Evolutionary conservation across 92 coral and sea anemone species (phyloP).

Genomic region (Blastomussa wellsi): DNA sequence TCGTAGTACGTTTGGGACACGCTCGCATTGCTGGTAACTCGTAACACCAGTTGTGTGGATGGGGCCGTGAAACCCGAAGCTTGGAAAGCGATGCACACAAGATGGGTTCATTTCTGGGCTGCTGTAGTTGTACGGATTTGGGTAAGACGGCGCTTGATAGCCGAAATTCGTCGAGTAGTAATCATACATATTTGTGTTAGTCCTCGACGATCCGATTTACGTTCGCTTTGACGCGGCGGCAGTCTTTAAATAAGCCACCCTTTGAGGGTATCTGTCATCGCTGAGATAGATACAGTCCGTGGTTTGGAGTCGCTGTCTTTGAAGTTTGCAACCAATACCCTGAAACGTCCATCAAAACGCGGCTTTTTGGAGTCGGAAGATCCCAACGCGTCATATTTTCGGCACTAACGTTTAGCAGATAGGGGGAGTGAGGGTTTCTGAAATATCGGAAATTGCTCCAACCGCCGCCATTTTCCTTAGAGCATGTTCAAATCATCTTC

Average conservation of each 20-base stretch:
- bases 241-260: slow-evolving; percentile 62
- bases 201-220: slow-evolving; percentile 7
- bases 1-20: slow-evolving; percentile 23
- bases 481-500: not conserved
- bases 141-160: slow-evolving; percentile 47
- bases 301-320: slow-evolving; percentile 61
- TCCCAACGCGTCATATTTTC: slow-evolving; percentile 24
- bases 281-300: slow-evolving; percentile 41
- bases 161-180: slow-evolving; percentile 67
- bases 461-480: slow-evolving; percentile 41
- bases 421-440: slow-evolving; percentile 34
- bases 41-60: not conserved
- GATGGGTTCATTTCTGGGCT: slow-evolving; percentile 31
- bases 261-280: slow-evolving; percentile 55
- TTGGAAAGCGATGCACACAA: slow-evolving; percentile 11
- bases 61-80: slow-evolving; percentile 22
- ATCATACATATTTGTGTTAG: slow-evolving; percentile 67
- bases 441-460: slow-evolving; percentile 25
- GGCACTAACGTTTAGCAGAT: slow-evolving; percentile 47
- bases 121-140: slow-evolving; percentile 37
- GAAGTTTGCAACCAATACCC: slow-evolving; percentile 55
- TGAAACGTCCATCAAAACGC: slow-evolving; percentile 56
- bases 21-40: slow-evolving; percentile 26
- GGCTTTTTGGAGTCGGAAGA: slow-evolving; percentile 46
- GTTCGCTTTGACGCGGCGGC: slow-evolving; percentile 47